Evolutionary conservation across 2,888 invertebrate genomes (phyloP).

Genomic region (Chesias legatella): DNA sequence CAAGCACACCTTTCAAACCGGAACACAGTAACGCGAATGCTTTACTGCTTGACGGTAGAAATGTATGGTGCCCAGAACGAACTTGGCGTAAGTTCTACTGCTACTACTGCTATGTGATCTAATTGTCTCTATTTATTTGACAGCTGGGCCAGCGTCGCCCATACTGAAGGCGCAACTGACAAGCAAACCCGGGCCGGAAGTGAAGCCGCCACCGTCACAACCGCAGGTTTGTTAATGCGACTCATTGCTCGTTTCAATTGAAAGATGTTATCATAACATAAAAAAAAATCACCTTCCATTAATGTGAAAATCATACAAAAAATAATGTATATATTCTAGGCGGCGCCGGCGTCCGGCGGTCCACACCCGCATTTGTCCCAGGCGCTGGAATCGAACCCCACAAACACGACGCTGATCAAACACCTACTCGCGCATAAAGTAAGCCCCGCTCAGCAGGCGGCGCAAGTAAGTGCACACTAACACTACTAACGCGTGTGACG

Average conservation of each 20-base stretch:
- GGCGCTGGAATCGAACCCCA: slow-evolving; percentile 57
- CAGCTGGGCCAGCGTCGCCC: slow-evolving; percentile 85
- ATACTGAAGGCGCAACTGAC: slow-evolving; percentile 92
- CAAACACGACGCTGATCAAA: slow-evolving; percentile 92
- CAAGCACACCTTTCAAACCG: no score
- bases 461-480: slow-evolving; percentile 79
- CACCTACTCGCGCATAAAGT: slow-evolving; percentile 97
- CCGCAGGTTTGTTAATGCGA: slow-evolving; percentile 40
- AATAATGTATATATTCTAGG: slow-evolving; percentile 21
- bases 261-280: no score
- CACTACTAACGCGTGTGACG: slow-evolving; percentile 54
- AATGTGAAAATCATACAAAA: no score
- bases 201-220: slow-evolving; percentile 49
- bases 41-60: no score
- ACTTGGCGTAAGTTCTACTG: no score
- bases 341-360: slow-evolving; percentile 28
- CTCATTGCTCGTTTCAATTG: background rate
- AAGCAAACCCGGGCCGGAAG: slow-evolving; percentile 58
- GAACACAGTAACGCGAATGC: no score
- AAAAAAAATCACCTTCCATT: no score
- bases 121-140: slow-evolving; percentile 1
- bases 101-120: no score
- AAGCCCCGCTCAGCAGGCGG: slow-evolving; percentile 74
- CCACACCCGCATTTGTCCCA: slow-evolving; percentile 53
- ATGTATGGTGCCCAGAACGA: no score